phyloP scores from a whole-genome alignment of 2,113 vertebrate species.

The Hylia prasina region DNA sequence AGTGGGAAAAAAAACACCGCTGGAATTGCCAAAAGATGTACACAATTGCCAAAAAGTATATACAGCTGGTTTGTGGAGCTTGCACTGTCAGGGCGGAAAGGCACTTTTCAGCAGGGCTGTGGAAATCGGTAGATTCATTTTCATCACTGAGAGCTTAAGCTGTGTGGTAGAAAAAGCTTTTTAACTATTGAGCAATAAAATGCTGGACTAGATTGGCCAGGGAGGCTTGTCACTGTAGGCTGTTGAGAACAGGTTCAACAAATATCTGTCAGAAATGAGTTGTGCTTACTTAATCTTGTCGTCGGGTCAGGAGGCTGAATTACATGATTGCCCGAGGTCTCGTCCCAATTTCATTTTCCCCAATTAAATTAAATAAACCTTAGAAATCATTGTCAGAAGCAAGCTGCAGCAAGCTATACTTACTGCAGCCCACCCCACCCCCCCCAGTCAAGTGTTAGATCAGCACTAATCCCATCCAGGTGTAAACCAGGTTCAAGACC shows the following conservation, averaged over 20 bases:
- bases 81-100: not conserved
- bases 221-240: constrained; percentile 26
- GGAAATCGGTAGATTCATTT: not conserved
- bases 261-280: constrained; percentile 49
- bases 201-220: not conserved
- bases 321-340: constrained; percentile 10
- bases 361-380: constrained; percentile 58
- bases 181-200: not conserved
- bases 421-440: not conserved
- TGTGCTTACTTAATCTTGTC: constrained; percentile 39
- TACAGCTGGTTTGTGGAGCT: not conserved
- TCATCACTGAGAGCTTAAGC: not conserved
- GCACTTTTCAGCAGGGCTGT: not conserved
- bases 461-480: not conserved
- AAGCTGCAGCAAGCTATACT: not conserved
- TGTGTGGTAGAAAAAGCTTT: constrained; percentile 17
- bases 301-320: constrained; percentile 26
- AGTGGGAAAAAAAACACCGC: not conserved
- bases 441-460: not conserved
- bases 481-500: not conserved
- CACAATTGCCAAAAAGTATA: not conserved
- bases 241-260: constrained; percentile 24
- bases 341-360: constrained; percentile 20
- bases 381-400: constrained; percentile 29
- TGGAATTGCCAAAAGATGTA: not conserved